Percentiles rank a stretch among this genome's conserved stretches.
These are phyloP conservation scores for Helarctos malayanus DNA, from an alignment of 2,797 vertebrate species.

Conservation along the genomic window DNA sequence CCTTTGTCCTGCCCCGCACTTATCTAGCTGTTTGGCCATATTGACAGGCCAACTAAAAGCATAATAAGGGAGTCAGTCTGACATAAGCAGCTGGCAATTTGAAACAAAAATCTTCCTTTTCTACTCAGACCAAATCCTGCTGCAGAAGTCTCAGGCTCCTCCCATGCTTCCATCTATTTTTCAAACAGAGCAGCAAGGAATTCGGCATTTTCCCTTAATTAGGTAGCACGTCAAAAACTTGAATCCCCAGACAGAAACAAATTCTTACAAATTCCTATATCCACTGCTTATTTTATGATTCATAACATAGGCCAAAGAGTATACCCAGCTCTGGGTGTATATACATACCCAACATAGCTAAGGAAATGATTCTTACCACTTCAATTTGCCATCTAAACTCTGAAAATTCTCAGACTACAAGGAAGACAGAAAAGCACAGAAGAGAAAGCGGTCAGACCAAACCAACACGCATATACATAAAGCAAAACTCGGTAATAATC, in stretches of 20 bases:
- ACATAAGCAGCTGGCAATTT: constrained; percentile 85
- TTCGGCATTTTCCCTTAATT: constrained; percentile 55
- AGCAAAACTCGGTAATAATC: constrained; percentile 14
- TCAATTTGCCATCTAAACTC: constrained; percentile 59
- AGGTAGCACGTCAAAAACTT: constrained; percentile 70
- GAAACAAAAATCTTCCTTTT: constrained; percentile 86
- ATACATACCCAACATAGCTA: not conserved
- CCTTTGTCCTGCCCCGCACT: constrained; percentile 86
- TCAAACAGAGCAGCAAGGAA: constrained; percentile 72
- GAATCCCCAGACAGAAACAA: constrained; percentile 38
- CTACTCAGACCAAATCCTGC: constrained; percentile 77
- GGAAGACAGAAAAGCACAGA: constrained; percentile 41
- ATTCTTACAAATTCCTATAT: constrained; percentile 46
- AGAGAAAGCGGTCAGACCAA: constrained; percentile 27
- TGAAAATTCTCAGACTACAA: constrained; percentile 36
- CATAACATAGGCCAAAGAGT: constrained; percentile 19
- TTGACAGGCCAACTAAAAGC: constrained; percentile 85
- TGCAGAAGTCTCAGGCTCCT: constrained; percentile 75
- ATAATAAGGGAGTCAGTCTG: constrained; percentile 86
- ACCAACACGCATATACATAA: not conserved
- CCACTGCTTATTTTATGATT: constrained; percentile 30
- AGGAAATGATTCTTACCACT: constrained; percentile 53
- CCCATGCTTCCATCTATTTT: constrained; percentile 74
- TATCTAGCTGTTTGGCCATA: constrained; percentile 87
- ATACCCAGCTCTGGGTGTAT: not conserved